Conservation (phyloP, 2,888 invertebrate species). For the Mallateleia sp. region DNA sequence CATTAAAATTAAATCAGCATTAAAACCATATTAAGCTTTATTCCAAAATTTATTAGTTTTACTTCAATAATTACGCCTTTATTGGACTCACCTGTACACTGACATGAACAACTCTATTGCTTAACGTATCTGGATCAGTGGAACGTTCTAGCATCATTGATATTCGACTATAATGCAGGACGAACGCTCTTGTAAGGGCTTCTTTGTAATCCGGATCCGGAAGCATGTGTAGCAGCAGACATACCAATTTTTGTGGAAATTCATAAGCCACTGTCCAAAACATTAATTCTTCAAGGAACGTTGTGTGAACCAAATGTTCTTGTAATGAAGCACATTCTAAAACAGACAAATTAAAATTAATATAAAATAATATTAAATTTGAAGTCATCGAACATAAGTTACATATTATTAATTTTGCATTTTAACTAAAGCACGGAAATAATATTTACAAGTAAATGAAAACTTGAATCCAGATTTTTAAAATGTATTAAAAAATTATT, state of each 20-base stretch:
- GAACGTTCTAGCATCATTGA: slow-evolving; percentile 97
- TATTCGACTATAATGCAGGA: slow-evolving; percentile 98
- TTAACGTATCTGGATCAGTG: slow-evolving; percentile 96
- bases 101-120: slow-evolving; percentile 99
- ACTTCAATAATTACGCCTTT: no score
- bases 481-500: neutral
- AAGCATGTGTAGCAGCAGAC: slow-evolving; percentile 97
- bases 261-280: slow-evolving; percentile 99
- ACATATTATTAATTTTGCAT: no score
- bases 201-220: slow-evolving; percentile 99
- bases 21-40: no score
- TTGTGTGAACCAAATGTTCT: slow-evolving; percentile 94
- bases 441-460: no score
- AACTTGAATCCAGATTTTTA: neutral
- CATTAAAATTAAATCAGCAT: no score
- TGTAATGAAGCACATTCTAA: slow-evolving; percentile 94
- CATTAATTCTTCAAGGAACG: slow-evolving; percentile 97
- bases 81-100: slow-evolving; percentile 94
- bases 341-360: neutral
- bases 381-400: no score
- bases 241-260: slow-evolving; percentile 99
- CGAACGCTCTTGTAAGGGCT: slow-evolving; percentile 97
- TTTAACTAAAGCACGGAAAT: no score
- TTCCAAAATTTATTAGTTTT: no score
- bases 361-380: neutral